Percentiles rank a stretch among this genome's conserved stretches.
These are phyloP conservation scores for Cheilosia soror DNA, from an alignment of 2,888 invertebrate genomes.

Conservation along the genomic window DNA sequence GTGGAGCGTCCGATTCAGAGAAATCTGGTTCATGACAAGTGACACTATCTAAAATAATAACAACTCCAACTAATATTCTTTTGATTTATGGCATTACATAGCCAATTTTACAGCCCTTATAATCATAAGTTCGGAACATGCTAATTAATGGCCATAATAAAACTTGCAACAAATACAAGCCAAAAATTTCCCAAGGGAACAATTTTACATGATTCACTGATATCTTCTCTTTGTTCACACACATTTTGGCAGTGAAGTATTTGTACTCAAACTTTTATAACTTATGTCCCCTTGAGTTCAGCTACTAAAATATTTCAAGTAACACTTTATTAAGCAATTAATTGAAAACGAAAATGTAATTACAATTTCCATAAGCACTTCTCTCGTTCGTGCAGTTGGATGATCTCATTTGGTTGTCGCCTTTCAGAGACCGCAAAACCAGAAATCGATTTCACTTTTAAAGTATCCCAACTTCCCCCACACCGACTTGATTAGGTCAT, in stretches of 20 bases:
- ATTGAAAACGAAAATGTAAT: conserved; percentile 25
- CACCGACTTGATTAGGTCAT: conserved; percentile 46
- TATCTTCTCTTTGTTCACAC: neutral
- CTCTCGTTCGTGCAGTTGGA: conserved; percentile 1
- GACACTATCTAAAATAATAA: too few species aligned
- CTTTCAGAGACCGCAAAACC: conserved; percentile 14
- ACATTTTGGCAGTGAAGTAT: neutral
- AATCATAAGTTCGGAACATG: too few species aligned
- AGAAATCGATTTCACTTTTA: conserved; percentile 39
- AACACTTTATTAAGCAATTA: neutral
- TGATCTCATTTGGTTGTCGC: conserved; percentile 50
- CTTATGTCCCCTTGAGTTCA: neutral
- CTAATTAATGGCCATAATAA: too few species aligned
- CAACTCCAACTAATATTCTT: too few species aligned
- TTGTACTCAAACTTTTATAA: neutral
- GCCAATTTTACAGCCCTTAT: too few species aligned
- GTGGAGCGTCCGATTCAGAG: too few species aligned
- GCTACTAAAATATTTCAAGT: neutral
- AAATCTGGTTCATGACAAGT: too few species aligned
- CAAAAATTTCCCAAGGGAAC: neutral
- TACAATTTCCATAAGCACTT: conserved; percentile 15
- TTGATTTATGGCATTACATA: too few species aligned
- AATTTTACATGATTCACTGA: conserved; percentile 7
- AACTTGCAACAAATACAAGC: too few species aligned
- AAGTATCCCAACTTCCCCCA: conserved; percentile 15